Evolutionary conservation across 1,140 invertebrate genomes (phyloP).

Genomic region (Drosophila ogumai): DNA sequence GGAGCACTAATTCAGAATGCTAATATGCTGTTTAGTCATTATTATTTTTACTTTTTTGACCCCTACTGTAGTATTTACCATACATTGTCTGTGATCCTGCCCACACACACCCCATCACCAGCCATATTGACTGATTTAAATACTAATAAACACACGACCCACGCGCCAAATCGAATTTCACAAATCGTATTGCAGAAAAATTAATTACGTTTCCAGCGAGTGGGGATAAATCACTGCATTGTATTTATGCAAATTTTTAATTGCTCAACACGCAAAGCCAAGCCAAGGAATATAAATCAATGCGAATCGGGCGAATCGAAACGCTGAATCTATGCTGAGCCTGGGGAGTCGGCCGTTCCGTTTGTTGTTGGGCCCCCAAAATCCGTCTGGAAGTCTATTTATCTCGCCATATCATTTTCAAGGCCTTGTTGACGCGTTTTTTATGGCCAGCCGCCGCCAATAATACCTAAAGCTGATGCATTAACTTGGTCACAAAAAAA

Average conservation of each 20-base stretch:
- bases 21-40: background rate
- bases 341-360: conserved; percentile 4
- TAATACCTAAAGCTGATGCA: conserved; percentile 39
- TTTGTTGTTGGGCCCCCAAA: conserved; percentile 35
- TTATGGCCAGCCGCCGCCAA: conserved; percentile 14
- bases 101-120: conserved; percentile 14
- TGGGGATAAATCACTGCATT: conserved; percentile 40
- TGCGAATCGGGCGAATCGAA: conserved; percentile 12
- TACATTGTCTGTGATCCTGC: conserved; percentile 12
- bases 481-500: conserved; percentile 25
- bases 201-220: conserved; percentile 35
- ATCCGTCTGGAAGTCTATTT: conserved; percentile 28
- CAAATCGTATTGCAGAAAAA: conserved; percentile 36
- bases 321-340: conserved; percentile 12
- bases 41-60: conserved; percentile 1
- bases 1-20: background rate
- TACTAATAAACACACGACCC: conserved; percentile 28
- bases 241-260: conserved; percentile 46
- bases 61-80: conserved; percentile 22
- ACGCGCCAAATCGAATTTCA: conserved; percentile 43
- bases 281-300: conserved; percentile 37
- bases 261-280: conserved; percentile 27
- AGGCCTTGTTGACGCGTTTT: conserved; percentile 27
- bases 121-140: conserved; percentile 36
- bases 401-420: conserved; percentile 27